Evolutionary conservation across 1,140 invertebrate genomes (phyloP), one percentile per base, ranked within the genome.

Genomic region (Limonius californicus): DNA sequence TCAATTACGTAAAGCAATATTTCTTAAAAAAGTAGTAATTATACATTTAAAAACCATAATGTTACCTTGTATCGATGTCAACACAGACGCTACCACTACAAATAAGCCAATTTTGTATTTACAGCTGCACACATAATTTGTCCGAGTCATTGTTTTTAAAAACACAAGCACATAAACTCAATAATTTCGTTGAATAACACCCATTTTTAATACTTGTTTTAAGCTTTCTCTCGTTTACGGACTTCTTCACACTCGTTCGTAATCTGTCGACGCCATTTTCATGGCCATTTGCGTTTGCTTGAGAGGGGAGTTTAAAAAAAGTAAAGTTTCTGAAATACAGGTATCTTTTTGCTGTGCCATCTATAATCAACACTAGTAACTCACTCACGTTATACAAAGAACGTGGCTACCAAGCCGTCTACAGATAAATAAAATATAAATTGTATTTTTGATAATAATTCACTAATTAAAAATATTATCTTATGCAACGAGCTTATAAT

Each of bases 41-140:
- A 39, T 14, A 12, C n/a, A 39, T 68, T 68, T 58, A 68, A 68
- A 67, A 66, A 68, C 62, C 68, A 70, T 70, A 68, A 64, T 67
- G 63, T 70, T 70, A 70, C 68, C 68, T 70, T 65, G 61, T 64
- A 61, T 66, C 50, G 57, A 63, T 61, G 68, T 68, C 64, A 70
- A 70, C 60, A 68, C 62, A 66, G 68, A 66, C 66, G 68, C 64
- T 67, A 59, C 56, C 32, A 63, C 54, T 58, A 70, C 53, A 39
- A 61, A 45, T 30, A 67, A 60, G 55, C 61, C 50, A 54, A 64
- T 66, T 67, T 61, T 67, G 62, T 65, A 61, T 61, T 61, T 63
- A 61, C 61, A 68, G 57, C 45, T 66, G 62, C 35, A 53, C 66
- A 57, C 68, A 68, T 66, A 66, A 63, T 58, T 61, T 61, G 62